Conservation (phyloP, 1,140 invertebrate species). For the Phymorhynchus buccinoides region DNA sequence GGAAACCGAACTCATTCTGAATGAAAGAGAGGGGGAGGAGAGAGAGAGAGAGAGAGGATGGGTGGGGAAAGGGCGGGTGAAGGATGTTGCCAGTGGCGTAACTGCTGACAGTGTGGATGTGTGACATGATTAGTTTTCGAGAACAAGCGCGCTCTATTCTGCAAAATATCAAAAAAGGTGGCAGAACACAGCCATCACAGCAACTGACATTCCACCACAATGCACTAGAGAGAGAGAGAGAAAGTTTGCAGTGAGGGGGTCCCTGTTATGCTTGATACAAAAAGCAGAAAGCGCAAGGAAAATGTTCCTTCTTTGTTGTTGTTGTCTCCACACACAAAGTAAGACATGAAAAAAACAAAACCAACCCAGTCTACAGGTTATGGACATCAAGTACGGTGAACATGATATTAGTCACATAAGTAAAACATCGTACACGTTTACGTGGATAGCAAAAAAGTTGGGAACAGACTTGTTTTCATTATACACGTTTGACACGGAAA, state of each 20-base stretch:
- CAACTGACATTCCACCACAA: neutral
- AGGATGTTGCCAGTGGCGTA: neutral
- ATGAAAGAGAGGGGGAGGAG: neutral
- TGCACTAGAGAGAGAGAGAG: neutral
- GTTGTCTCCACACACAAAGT: neutral
- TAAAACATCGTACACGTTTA: neutral
- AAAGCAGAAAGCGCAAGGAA: constrained; percentile 21
- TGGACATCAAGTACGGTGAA: neutral
- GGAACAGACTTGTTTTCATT: constrained; percentile 9
- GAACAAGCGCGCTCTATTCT: neutral
- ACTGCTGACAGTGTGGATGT: neutral
- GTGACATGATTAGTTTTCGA: neutral
- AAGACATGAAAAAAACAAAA: neutral
- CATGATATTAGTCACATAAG: neutral
- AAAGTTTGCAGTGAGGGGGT: neutral
- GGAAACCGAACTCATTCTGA: no score
- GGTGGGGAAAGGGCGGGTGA: neutral
- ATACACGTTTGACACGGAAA: neutral
- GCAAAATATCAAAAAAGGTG: neutral
- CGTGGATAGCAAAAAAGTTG: constrained; percentile 7
- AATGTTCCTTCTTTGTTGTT: neutral
- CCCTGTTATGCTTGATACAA: neutral
- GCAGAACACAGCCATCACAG: neutral
- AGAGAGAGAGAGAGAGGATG: neutral
- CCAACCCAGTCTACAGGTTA: neutral